Evolutionary conservation across 30 jellyfish, hydroid and myxozoan species (phyloP).

Genomic region (Nemopilema nomurai): DNA sequence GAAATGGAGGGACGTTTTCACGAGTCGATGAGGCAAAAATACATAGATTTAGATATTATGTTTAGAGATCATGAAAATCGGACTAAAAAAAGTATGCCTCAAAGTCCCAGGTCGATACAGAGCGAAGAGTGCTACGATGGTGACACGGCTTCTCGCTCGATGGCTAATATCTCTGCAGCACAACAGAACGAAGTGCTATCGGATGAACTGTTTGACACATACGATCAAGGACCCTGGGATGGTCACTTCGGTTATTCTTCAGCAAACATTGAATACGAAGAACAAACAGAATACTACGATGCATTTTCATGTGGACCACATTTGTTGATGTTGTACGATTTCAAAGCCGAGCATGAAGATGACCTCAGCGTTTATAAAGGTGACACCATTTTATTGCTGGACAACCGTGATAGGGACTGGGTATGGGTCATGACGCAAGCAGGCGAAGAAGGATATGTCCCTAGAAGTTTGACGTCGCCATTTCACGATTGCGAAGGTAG

Average conservation of each 20-base stretch:
- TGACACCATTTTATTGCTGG: conserved; percentile 68
- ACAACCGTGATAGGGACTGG: conserved; percentile 85
- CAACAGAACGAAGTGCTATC: background rate
- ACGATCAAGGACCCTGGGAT: background rate
- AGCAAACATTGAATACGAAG: conserved; percentile 10
- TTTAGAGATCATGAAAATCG: background rate
- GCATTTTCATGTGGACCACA: conserved; percentile 57
- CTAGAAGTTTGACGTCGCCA: conserved; percentile 70
- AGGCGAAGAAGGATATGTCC: conserved; percentile 83
- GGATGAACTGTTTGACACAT: background rate
- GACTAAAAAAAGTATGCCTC: background rate
- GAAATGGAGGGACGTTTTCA: background rate
- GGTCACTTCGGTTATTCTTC: background rate
- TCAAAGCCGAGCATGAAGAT: conserved; percentile 63
- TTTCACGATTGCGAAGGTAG: conserved; percentile 52
- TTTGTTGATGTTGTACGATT: conserved; percentile 49
- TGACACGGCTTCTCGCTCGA: background rate
- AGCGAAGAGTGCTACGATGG: background rate
- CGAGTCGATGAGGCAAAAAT: conserved; percentile 15
- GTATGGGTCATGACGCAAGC: conserved; percentile 70
- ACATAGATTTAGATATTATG: background rate
- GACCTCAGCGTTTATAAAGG: conserved; percentile 69
- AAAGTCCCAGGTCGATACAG: background rate
- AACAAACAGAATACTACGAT: conserved; percentile 4
- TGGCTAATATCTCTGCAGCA: background rate